These are phyloP conservation scores for Marcusenius ussheri DNA, from an alignment of 2,113 vertebrate genomes.

Conservation along the genomic window DNA sequence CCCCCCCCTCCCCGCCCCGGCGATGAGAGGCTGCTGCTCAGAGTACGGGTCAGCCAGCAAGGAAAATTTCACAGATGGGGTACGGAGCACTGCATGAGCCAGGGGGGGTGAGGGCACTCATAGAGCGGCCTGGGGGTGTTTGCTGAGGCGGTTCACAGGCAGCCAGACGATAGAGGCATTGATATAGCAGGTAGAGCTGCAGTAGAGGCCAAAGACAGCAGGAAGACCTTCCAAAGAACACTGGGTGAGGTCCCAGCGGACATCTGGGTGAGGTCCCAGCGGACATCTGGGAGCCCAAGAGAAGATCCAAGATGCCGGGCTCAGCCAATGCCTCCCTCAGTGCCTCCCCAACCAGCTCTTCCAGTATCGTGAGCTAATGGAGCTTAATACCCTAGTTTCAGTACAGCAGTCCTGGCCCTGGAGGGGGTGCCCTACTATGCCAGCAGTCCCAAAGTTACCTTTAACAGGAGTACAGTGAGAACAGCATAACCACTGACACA, in stretches of 20 bases:
- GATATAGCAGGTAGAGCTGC: constrained; percentile 75
- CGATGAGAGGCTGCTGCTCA: neutral
- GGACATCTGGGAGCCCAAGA: neutral
- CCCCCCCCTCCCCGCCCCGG: too few species aligned
- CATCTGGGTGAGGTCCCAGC: neutral
- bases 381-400: neutral
- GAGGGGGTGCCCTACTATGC: neutral
- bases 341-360: neutral
- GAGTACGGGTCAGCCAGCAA: neutral
- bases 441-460: neutral
- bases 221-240: constrained; percentile 50
- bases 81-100: neutral
- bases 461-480: neutral
- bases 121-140: neutral
- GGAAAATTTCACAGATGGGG: neutral
- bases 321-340: neutral
- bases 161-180: constrained; percentile 82
- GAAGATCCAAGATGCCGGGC: neutral
- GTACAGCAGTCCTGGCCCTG: neutral
- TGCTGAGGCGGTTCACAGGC: constrained; percentile 57
- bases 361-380: neutral
- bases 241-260: neutral
- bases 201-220: constrained; percentile 68
- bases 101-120: neutral
- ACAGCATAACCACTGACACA: neutral